Conservation (phyloP, 2,888 invertebrate genomes). For the Chydorus sphaericus region DNA sequence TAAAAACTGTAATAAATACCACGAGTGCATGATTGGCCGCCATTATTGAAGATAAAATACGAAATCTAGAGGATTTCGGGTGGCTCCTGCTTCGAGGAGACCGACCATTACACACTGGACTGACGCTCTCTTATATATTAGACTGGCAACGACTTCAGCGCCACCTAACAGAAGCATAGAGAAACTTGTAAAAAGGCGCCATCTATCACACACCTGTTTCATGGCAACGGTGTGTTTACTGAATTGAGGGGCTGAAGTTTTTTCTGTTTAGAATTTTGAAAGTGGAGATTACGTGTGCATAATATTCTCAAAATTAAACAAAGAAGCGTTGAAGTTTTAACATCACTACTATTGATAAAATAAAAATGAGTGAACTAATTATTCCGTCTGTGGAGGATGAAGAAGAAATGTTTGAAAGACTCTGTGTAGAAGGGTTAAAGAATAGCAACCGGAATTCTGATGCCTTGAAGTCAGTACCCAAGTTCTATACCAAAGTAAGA, state of each 20-base stretch:
- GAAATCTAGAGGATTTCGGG: no score
- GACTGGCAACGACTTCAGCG: neutral
- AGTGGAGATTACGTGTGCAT: no score
- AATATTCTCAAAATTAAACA: no score
- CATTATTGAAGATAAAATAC: neutral
- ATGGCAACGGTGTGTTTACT: no score
- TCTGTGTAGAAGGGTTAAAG: neutral
- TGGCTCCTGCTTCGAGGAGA: neutral
- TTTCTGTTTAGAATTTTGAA: no score
- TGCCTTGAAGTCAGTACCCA: neutral
- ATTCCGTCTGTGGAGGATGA: neutral
- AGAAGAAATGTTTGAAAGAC: neutral
- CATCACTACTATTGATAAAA: no score
- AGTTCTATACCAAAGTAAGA: neutral
- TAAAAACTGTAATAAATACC: constrained; percentile 4
- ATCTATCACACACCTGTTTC: no score
- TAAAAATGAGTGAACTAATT: neutral
- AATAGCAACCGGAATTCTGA: neutral
- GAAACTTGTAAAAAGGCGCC: no score
- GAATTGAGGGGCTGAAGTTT: no score
- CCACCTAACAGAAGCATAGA: no score
- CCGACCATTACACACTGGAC: neutral
- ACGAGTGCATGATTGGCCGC: constrained; percentile 10
- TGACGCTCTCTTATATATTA: neutral
- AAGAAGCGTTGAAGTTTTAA: no score